Percentiles rank a stretch among this genome's conserved stretches.
Conservation (phyloP, 2,113 vertebrate species). For the Pseudonaja textilis region DNA sequence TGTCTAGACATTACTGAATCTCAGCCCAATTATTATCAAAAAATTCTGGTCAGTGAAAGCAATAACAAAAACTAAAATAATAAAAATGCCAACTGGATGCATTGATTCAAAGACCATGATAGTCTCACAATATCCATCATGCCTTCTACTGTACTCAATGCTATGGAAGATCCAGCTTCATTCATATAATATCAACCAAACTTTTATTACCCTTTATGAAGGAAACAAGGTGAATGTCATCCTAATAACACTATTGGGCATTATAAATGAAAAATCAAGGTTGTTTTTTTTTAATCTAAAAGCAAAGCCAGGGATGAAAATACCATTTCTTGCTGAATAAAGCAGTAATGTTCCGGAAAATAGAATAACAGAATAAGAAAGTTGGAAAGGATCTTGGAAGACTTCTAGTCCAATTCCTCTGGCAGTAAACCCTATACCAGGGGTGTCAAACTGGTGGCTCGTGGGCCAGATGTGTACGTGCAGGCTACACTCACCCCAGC, state of each 20-base stretch:
- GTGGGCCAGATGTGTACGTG: fast-evolving
- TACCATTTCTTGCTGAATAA: slow-evolving; percentile 18
- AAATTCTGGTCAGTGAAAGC: neutral
- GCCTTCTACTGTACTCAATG: neutral
- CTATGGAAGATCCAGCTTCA: neutral
- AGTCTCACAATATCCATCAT: neutral
- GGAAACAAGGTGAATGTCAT: neutral
- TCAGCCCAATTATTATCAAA: neutral
- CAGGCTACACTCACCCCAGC: no score
- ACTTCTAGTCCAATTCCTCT: neutral
- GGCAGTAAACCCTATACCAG: neutral
- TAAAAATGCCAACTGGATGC: neutral
- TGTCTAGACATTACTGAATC: neutral
- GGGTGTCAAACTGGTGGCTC: no score
- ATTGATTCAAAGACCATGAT: neutral
- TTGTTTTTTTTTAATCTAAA: neutral
- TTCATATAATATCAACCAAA: neutral
- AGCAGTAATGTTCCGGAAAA: neutral
- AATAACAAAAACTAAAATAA: neutral
- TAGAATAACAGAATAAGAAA: neutral
- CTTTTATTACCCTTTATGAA: neutral
- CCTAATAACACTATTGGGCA: neutral
- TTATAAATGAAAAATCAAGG: neutral
- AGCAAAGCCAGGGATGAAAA: slow-evolving; percentile 30
- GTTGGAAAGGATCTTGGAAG: neutral